Conservation (phyloP, 2,797 vertebrate species). For the Aldrovandia affinis region DNA sequence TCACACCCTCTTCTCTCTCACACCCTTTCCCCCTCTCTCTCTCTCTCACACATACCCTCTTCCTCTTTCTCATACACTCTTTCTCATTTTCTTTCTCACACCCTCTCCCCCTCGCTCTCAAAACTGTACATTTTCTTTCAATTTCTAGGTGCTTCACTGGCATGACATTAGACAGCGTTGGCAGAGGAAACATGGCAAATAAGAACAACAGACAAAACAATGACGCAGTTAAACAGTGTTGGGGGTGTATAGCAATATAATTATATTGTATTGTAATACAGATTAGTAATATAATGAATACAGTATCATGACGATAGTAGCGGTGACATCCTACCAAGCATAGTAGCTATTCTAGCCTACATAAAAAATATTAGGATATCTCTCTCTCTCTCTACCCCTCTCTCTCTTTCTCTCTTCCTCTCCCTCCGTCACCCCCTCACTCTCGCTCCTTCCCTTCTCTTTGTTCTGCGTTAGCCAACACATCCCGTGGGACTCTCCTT, state of each 20-base stretch:
- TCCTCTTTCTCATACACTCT: background rate
- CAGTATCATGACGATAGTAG: background rate
- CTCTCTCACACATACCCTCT: too few relatives aligned
- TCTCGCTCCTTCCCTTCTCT: background rate
- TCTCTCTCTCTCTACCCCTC: background rate
- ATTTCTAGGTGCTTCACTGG: background rate
- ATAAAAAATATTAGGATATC: background rate
- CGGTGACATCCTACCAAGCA: too few relatives aligned
- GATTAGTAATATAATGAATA: background rate
- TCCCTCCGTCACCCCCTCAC: background rate
- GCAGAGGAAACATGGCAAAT: background rate
- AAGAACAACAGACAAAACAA: background rate
- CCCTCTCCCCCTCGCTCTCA: too few relatives aligned
- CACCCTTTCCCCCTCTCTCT: too few relatives aligned
- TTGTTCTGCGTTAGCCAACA: conserved; percentile 62
- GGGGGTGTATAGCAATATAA: too few relatives aligned
- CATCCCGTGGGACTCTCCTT: conserved; percentile 65
- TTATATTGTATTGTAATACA: too few relatives aligned
- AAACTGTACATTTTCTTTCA: too few relatives aligned
- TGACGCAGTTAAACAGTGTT: background rate
- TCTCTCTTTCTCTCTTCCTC: background rate
- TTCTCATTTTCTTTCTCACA: too few relatives aligned
- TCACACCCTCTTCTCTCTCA: background rate
- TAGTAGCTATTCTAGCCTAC: background rate
- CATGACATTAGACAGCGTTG: background rate